Evolutionary conservation across 2,797 vertebrate genomes (phyloP).

Genomic region (Tauraco hartlaubi): DNA sequence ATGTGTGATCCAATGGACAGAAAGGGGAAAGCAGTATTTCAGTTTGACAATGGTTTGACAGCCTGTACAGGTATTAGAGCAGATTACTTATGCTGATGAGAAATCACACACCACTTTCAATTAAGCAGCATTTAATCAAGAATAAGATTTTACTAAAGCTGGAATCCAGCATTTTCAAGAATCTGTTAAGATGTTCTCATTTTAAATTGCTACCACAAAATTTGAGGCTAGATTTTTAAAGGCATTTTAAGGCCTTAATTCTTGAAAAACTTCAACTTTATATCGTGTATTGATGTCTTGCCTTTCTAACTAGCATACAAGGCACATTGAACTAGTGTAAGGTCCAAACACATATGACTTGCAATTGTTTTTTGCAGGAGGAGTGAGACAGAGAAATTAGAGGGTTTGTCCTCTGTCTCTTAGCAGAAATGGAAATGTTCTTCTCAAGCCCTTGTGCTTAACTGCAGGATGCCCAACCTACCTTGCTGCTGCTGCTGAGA

Average conservation of each 20-base stretch:
- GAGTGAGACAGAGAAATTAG: background rate
- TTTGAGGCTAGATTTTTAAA: background rate
- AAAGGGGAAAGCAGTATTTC: background rate
- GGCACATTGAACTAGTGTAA: background rate
- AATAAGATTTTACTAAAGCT: background rate
- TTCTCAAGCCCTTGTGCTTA: background rate
- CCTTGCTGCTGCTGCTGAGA: background rate
- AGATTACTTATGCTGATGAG: slow-evolving; percentile 6
- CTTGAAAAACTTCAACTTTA: background rate
- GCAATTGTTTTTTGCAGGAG: background rate
- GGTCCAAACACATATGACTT: background rate
- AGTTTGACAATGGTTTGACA: background rate
- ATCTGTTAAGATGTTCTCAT: background rate
- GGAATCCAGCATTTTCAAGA: background rate
- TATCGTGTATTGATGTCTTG: background rate
- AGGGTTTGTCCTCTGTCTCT: background rate
- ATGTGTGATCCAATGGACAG: slow-evolving; percentile 3
- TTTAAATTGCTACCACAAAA: background rate
- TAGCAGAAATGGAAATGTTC: background rate
- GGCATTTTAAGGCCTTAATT: background rate
- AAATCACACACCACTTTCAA: background rate
- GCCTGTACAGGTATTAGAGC: background rate
- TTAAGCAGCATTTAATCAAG: slow-evolving; percentile 6
- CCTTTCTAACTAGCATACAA: background rate
- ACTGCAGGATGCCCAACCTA: background rate